Evolutionary conservation across 2,888 invertebrate species (phyloP), one percentile per base, ranked within the genome.

Genomic region (Seira musarum): DNA sequence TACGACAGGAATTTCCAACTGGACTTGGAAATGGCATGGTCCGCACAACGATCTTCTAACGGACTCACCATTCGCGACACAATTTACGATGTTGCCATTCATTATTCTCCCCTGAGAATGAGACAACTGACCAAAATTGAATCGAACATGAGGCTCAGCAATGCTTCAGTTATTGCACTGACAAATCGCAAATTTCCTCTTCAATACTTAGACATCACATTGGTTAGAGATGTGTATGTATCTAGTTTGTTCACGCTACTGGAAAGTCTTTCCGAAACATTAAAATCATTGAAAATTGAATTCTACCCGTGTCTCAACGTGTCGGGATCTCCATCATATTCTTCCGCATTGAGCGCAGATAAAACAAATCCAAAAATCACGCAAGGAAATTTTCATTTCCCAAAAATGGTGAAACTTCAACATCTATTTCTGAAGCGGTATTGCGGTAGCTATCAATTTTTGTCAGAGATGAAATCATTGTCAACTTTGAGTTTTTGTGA

Each of bases 61-160:
- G 80, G 80, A 22, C 73, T 74, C 30, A 83, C 83, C 10, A 81
- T 83, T 60, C 78, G 83, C 19, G 83, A 83, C 63, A 83, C 83
- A 40, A 75, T 83, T 53, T 81, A 60, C 22, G 83, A 83, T 57
- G 68, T 80, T 19, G 83, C 83, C 19, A 83, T 83, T 19, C 83
- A 83, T 68, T 53, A 61, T 30, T 57, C 70, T 25, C 69, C 74
- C n/a, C 21, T 83, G 13, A 63, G 60, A 6, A 19, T 81, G 30
- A n/a, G 25, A 68, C 71, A 72, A 53, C 63, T 83, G 30, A 66
- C 70, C 15, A 78, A 68, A 15, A 76, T 83, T 64, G 83, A 80
- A 46, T 74, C 73, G 3, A 83, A 75, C 21, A 83, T 83, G 83
- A 74, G 81, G 68, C 79, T 83, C n/a, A 83, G 77, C 24, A 81